Base-by-base conservation (phyloP, 2,113 vertebrate species). In the Sinocyclocheilus grahami region DNA sequence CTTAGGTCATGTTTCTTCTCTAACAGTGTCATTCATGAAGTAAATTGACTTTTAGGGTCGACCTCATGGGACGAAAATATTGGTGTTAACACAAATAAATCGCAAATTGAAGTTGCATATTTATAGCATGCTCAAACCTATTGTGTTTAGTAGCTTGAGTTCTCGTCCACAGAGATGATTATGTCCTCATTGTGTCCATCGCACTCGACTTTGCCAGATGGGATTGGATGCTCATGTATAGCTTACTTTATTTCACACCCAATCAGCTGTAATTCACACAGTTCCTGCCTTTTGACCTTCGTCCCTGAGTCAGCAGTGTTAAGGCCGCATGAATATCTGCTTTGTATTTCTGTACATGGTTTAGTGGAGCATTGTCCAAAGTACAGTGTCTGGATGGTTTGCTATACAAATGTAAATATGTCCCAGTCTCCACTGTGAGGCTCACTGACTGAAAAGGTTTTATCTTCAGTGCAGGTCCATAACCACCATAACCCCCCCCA, bases 131-230 rank as follows among this genome's bases (percentile, higher is more conserved):
- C 9, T 0, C 48, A 30, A 55, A 53, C 46, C 48, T 78, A 78
- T 55, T 78, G 71, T 46, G 75, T 78, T 77, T 39, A 39, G 55
- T 2, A 27, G 74, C 16, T 62, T 79, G 30, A 62, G 30, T 80
- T 30, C 75, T 53, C 74, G 27, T 58, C 18, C 33, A 80, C 53
- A 33, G 48, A 78, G 16, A 53, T 42, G 12, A 16, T 16, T 37
- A 4, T 62, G 78, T 62, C 55, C 78, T 42, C 55, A 80, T 80
- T 80, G 55, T 80, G 78, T 80, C 55, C 55, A 39, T 62, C 33
- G 1, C 10, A 80, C 53, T 74, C 69, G 1, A 42, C 69, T 72
- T n/a, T n/a, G 69, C 78, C 78, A 80, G 78, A 27, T 77, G 46
- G 46, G 46, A 77, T 80, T 42, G 51, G 53, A 55, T 79, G 30